Conservation (phyloP, 2,797 vertebrate genomes). For the Xerus rutilus region DNA sequence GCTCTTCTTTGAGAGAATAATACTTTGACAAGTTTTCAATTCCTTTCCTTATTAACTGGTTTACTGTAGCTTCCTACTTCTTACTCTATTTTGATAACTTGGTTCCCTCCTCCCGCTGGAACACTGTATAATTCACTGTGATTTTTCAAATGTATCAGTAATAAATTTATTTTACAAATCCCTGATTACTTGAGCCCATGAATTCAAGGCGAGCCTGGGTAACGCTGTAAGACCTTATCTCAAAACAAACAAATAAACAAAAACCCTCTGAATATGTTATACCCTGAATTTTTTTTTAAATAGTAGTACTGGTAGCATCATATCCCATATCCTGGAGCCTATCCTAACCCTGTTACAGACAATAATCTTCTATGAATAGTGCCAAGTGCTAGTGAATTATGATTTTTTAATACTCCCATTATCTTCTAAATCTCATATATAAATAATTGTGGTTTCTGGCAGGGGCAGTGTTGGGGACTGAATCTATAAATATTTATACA, state of each 20-base stretch:
- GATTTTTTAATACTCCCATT: not conserved
- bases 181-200: not conserved
- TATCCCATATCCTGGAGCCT: not conserved
- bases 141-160: conserved; percentile 28
- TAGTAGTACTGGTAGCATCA: not conserved
- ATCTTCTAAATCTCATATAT: not conserved
- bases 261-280: not conserved
- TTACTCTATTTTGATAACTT: not conserved
- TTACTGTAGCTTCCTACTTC: not conserved
- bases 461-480: not conserved
- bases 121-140: not conserved
- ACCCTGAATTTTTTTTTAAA: not conserved
- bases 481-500: not conserved
- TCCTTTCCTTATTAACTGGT: not conserved
- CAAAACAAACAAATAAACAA: not conserved
- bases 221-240: not conserved
- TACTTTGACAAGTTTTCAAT: not conserved
- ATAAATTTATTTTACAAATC: not conserved
- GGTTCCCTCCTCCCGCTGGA: not conserved
- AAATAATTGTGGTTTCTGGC: not conserved
- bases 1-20: not conserved
- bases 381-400: not conserved
- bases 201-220: too few relatives aligned
- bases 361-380: not conserved
- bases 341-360: not conserved